Evolutionary conservation across 2,888 invertebrate species (phyloP), one percentile per base, ranked within the genome.

Genomic region (Ephialtes manifestator): DNA sequence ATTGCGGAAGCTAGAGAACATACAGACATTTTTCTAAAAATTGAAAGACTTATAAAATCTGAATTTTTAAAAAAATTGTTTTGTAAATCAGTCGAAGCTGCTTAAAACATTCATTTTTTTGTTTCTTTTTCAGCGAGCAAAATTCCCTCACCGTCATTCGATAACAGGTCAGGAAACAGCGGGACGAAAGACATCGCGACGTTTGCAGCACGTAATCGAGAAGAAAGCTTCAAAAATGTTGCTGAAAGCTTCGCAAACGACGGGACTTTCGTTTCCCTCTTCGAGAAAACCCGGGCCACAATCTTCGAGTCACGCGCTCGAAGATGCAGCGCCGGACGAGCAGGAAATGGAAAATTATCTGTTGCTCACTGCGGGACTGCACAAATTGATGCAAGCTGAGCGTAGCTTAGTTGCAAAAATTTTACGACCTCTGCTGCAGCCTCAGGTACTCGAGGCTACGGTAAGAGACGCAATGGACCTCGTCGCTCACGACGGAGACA

Each of bases 311-410:
- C 89, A 91, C 46, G 88, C 90, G 15, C 87, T 90, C 20, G 94
- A 94, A 39, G 94, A 93, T 63, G 92, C 93, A 20, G 94, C 94
- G 4, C 94, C 94, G 0, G 97, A 96, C 78, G 97, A 97, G 92
- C 96, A 97, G 90, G 98, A 98, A 94, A 96, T 97, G 95, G 97
- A 98, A 90, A 96, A 97, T 92, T 98, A 97, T 94, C 94, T 98
- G 84, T 96, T 97, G 60, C 96, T 97, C 90, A 96, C 98, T 4
- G 96, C 97, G 46, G 98, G 97, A 0, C 95, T 98, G 83, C 97
- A 97, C 85, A 96, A 97, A 81, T 95, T 99, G 20, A 97, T 99
- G 95, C 97, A 98, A 89, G 97, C 97, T 93, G 99, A 99, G 94
- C 96, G 97, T 87, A 95, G 96, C 70, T 94, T 97, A 46, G 97